Conservation (phyloP, 2,797 vertebrate species). For the Coreius guichenoti region DNA sequence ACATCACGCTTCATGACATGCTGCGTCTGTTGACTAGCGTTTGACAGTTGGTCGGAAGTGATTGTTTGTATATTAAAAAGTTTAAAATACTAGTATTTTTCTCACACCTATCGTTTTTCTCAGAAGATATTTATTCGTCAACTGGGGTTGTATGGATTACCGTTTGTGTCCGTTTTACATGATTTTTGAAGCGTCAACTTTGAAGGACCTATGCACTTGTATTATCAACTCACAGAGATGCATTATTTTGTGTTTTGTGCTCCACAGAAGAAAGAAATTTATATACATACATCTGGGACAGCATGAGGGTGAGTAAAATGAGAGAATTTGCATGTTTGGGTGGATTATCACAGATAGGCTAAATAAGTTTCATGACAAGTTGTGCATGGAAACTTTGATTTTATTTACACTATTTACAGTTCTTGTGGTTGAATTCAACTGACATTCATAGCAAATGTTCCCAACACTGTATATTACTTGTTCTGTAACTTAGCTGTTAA, state of each 20-base stretch:
- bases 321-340: background rate
- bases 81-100: background rate
- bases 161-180: background rate
- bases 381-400: slow-evolving; percentile 32
- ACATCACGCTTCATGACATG: background rate
- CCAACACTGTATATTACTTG: slow-evolving; percentile 15
- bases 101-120: background rate
- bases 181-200: background rate
- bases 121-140: background rate
- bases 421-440: slow-evolving; percentile 66
- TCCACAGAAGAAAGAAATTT: background rate
- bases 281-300: background rate
- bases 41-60: no score
- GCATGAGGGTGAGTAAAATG: background rate
- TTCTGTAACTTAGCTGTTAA: slow-evolving; percentile 24
- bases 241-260: background rate
- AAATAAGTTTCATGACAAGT: background rate
- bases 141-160: background rate
- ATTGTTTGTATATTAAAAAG: background rate
- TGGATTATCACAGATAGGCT: background rate
- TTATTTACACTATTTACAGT: slow-evolving; percentile 77
- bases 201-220: background rate
- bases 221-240: no score
- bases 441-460: slow-evolving; percentile 53
- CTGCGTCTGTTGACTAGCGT: no score